Evolutionary conservation across 2,888 invertebrate genomes (phyloP).

Genomic region (Lysandra coridon): DNA sequence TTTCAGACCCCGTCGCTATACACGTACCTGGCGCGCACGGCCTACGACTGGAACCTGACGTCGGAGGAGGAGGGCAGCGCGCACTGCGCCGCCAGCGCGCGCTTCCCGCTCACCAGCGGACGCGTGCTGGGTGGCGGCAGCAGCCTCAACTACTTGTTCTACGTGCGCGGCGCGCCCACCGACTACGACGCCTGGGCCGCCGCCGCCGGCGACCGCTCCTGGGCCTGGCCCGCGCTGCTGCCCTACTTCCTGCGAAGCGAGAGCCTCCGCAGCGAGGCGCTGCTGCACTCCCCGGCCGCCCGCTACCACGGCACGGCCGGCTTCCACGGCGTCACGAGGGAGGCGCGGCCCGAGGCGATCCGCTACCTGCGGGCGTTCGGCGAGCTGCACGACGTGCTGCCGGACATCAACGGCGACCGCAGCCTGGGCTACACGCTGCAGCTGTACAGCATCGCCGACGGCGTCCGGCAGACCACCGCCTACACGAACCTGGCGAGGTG

Average conservation of each 20-base stretch:
- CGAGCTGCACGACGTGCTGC: constrained; percentile 47
- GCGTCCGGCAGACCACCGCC: constrained; percentile 50
- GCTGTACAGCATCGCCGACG: constrained; percentile 47
- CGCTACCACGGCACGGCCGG: constrained; percentile 46
- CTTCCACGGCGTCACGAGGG: constrained; percentile 43
- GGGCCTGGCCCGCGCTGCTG: constrained; percentile 44
- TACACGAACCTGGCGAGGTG: constrained; percentile 46
- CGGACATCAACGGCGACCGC: constrained; percentile 50
- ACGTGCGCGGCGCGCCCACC: constrained; percentile 44
- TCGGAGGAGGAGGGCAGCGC: constrained; percentile 38
- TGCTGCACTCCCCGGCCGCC: constrained; percentile 39
- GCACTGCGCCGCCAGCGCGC: constrained; percentile 27
- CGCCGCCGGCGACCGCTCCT: constrained; percentile 40
- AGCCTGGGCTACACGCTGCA: constrained; percentile 50
- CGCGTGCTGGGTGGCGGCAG: constrained; percentile 46
- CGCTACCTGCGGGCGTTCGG: constrained; percentile 49
- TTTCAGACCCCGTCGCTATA: constrained; percentile 50
- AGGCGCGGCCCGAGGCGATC: constrained; percentile 37
- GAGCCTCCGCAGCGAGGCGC: constrained; percentile 40
- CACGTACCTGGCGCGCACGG: constrained; percentile 40
- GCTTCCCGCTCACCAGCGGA: constrained; percentile 42
- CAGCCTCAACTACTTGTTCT: constrained; percentile 44
- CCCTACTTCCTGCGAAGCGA: constrained; percentile 48
- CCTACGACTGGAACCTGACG: constrained; percentile 44
- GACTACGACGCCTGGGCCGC: constrained; percentile 47